Percentiles rank a stretch among this genome's conserved stretches.
Evolutionary conservation across 1,140 invertebrate genomes (phyloP).

Genomic region (Temnothorax longispinosus): DNA sequence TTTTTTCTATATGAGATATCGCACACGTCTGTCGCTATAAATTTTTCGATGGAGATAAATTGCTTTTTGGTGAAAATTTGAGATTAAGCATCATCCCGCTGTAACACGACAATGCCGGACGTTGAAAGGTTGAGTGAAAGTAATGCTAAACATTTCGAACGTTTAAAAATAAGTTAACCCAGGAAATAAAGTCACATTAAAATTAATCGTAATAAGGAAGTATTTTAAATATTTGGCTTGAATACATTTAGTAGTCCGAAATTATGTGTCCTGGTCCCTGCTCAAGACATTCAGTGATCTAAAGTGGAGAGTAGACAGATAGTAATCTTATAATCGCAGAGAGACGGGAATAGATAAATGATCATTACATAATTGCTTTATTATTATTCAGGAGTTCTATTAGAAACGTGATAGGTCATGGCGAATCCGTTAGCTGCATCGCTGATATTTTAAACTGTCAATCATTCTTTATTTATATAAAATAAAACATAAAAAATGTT

Average conservation of each 20-base stretch:
- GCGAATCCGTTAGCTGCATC: neutral
- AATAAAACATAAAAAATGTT: neutral
- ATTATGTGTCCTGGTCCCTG: neutral
- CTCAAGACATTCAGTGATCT: too few species aligned
- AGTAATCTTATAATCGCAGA: neutral
- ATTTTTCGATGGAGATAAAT: slow-evolving; percentile 1
- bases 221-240: neutral
- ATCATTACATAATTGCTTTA: neutral
- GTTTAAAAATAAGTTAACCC: neutral
- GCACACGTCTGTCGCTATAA: neutral
- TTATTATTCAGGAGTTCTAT: neutral
- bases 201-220: neutral
- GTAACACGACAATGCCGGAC: neutral
- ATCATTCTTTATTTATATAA: neutral
- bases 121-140: neutral
- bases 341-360: neutral
- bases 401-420: neutral
- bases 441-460: neutral
- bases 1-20: neutral
- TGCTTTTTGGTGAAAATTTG: neutral
- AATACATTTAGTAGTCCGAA: neutral
- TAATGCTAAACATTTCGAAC: neutral
- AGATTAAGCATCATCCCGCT: neutral
- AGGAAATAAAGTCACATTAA: neutral
- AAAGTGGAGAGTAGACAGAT: neutral